Base-by-base conservation (phyloP, 1,140 invertebrate genomes). In the Apis cerana region DNA sequence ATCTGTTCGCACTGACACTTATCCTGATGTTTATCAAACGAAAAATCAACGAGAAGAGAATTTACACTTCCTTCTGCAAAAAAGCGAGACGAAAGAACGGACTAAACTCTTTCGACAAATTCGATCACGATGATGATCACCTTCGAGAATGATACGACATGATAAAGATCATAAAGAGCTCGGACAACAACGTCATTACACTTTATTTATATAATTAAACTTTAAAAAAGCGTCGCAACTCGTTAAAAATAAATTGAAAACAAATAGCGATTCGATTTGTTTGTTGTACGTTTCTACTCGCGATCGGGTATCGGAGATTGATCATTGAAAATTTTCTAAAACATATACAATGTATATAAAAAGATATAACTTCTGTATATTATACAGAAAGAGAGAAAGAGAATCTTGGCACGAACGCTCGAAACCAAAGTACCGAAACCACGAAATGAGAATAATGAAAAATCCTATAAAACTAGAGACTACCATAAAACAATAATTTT, bases 231-330 rank as follows among this genome's bases (percentile, higher is more conserved):
- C 58, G 43, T 19, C 54, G 70, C 58, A 21, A 11, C 17, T 10
- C 23, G 80, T 68, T 82, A 82, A 70, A 82, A 82, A 78, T 82
- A 82, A 62, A 64, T 50, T 27, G 65, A 56, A 54, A 82, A 82
- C 80, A 82, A 77, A 56, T 56, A 13, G 33, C 33, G 62, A 19
- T 21, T 27, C 11, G 19, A 21, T 64, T 23, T 17, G 62, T 33
- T 33, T 19, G 27, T 43, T 43, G 27, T 13, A 33, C 2, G 12
- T 12, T 2, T 11, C 0, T 54, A 54, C 5, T 54, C 52, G 11
- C 1, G 52, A 27, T 27, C 33, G 5, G 3, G 3, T 33, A 54
- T 54, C 52, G 10, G 13, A 10, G 52, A 52, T 13, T 12, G 3
- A 54, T 12, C 52, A 54, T n/a, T 13, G 52, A 54, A 13, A 15